phyloP scores from a whole-genome alignment of 1,140 invertebrate species.

The Palaemon carinicauda region DNA sequence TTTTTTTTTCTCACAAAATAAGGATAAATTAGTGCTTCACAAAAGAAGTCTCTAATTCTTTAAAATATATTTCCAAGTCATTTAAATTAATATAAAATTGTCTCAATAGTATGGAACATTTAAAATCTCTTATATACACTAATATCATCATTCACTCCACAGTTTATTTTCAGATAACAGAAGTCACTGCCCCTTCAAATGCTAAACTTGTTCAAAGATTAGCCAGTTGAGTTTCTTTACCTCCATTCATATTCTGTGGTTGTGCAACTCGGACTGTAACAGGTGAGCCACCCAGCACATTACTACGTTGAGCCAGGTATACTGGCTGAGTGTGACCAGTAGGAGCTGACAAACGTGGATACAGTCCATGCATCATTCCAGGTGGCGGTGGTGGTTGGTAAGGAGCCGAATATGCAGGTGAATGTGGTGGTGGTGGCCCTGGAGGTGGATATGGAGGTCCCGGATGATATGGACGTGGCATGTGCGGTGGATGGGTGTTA shows the following conservation, averaged over 20 bases:
- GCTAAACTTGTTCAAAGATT: constrained; percentile 51
- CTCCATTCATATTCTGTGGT: constrained; percentile 45
- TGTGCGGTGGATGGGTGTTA: constrained; percentile 57
- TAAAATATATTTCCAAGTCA: no score
- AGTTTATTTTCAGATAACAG: neutral
- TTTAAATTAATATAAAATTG: no score
- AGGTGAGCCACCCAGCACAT: constrained; percentile 57
- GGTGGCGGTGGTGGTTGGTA: constrained; percentile 50
- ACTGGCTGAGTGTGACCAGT: constrained; percentile 49
- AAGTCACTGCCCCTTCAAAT: neutral
- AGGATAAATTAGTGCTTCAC: no score
- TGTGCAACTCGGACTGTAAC: constrained; percentile 56
- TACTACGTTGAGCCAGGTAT: constrained; percentile 57
- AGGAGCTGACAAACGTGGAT: constrained; percentile 47
- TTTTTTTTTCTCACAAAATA: no score
- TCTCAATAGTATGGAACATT: no score
- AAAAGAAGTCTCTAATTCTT: no score
- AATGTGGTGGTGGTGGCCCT: constrained; percentile 56
- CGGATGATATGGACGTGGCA: constrained; percentile 55
- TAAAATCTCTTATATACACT: no score
- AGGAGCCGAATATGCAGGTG: constrained; percentile 58
- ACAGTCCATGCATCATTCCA: constrained; percentile 41
- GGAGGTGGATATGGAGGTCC: constrained; percentile 49
- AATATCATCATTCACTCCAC: no score
- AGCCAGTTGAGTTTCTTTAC: constrained; percentile 57